Conservation (phyloP, 2,888 invertebrate species). For the Boloria euphrosyne region DNA sequence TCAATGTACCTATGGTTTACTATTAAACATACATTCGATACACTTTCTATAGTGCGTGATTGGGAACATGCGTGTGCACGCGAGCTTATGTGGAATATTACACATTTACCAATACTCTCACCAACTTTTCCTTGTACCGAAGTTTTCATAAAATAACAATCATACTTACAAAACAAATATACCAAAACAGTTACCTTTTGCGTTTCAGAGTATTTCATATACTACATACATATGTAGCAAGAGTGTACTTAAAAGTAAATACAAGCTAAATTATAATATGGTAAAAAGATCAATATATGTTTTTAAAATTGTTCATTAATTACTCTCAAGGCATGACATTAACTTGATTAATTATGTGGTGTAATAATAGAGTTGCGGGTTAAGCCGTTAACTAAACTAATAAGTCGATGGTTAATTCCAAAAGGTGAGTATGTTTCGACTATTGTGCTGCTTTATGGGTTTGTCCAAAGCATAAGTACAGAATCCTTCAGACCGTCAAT, state of each 20-base stretch:
- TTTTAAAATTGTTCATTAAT: constrained; percentile 11
- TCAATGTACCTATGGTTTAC: neutral
- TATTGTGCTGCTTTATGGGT: constrained; percentile 37
- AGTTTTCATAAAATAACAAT: constrained; percentile 4
- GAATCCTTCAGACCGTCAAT: constrained; percentile 49
- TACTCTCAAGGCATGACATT: constrained; percentile 23
- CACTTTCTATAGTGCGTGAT: constrained; percentile 28
- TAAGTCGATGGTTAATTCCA: constrained; percentile 18
- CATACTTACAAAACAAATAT: constrained; percentile 1
- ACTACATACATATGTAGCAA: neutral
- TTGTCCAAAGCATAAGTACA: constrained; percentile 43
- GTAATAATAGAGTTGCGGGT: constrained; percentile 7
- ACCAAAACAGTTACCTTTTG: neutral
- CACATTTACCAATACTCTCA: constrained; percentile 15
- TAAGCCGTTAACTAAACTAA: constrained; percentile 30
- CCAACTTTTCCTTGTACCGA: constrained; percentile 17
- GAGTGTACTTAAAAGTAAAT: constrained; percentile 13
- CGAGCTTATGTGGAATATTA: constrained; percentile 19
- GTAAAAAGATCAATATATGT: constrained; percentile 7
- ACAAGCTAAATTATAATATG: neutral
- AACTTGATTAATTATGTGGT: constrained; percentile 7
- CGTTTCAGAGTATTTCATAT: neutral
- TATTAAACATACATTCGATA: constrained; percentile 11
- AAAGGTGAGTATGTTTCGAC: constrained; percentile 24
- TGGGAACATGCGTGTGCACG: constrained; percentile 29